Evolutionary conservation across 2,113 vertebrate species (phyloP).

Genomic region (Myodes glareolus): DNA sequence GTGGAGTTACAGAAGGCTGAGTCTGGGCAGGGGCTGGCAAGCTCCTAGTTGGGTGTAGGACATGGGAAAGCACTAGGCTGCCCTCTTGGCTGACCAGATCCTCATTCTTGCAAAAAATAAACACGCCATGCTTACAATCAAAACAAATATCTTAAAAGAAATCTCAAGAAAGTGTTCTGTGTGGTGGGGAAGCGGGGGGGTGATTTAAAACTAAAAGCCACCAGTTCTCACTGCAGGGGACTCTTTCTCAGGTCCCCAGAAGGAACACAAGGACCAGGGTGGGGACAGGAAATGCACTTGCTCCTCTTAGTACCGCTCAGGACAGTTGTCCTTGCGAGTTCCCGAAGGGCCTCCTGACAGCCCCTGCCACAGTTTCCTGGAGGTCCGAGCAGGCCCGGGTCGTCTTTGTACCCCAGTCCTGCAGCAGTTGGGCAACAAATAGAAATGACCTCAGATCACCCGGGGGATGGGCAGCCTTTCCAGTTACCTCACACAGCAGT

Average conservation of each 20-base stretch:
- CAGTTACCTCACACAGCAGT: accelerated
- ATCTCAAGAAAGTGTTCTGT: neutral
- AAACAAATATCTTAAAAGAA: neutral
- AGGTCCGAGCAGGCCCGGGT: accelerated
- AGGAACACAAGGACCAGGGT: accelerated
- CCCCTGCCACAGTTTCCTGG: accelerated
- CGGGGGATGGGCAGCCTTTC: neutral
- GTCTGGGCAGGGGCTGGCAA: no score
- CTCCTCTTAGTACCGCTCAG: no score
- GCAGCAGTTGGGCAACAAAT: neutral
- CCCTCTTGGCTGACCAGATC: neutral
- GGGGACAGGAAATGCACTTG: accelerated
- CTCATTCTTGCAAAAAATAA: neutral
- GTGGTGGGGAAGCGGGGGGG: neutral
- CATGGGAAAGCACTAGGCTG: neutral
- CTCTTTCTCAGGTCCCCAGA: neutral
- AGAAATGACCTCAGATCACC: accelerated
- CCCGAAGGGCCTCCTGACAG: neutral
- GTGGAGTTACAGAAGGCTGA: neutral
- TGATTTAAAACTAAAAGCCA: accelerated
- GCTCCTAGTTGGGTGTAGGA: neutral
- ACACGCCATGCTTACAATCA: neutral
- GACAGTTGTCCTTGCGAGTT: neutral
- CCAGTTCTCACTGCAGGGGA: neutral
- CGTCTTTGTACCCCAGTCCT: neutral